Evolutionary conservation across 2,888 invertebrate genomes (phyloP).

Genomic region (Bembecia ichneumoniformis): DNA sequence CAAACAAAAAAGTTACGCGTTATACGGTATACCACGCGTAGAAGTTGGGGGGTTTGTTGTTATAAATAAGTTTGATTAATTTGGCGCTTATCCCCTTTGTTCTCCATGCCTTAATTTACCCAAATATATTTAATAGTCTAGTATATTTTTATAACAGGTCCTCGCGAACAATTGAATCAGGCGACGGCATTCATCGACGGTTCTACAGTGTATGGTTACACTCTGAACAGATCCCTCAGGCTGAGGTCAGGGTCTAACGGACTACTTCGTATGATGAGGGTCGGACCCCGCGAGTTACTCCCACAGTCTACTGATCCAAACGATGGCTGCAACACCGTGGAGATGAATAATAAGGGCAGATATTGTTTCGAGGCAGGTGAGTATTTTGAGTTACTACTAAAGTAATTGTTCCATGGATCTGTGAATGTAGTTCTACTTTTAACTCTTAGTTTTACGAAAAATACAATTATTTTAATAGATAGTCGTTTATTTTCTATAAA

Average conservation of each 20-base stretch:
- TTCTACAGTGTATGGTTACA: constrained; percentile 84
- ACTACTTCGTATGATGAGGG: constrained; percentile 75
- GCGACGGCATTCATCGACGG: constrained; percentile 88
- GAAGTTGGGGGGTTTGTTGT: too few species aligned
- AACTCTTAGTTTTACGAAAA: not conserved
- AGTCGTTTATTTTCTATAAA: too few species aligned
- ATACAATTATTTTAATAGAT: not conserved
- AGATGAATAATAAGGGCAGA: constrained; percentile 77
- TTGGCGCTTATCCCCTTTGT: too few species aligned
- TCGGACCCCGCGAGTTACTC: constrained; percentile 77
- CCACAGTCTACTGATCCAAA: constrained; percentile 78
- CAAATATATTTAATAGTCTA: too few species aligned
- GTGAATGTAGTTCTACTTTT: too few species aligned
- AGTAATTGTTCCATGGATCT: not conserved
- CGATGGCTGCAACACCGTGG: constrained; percentile 83
- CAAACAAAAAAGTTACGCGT: too few species aligned
- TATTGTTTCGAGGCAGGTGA: constrained; percentile 85
- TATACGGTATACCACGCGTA: too few species aligned
- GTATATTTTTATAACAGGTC: constrained; percentile 50
- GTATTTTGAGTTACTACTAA: not conserved
- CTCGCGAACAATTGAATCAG: constrained; percentile 88
- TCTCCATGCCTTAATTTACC: too few species aligned
- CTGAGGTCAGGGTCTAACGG: constrained; percentile 73
- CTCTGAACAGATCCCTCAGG: constrained; percentile 50
- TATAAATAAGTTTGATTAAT: too few species aligned